A percentile compares a stretch with the other conserved stretches of the same genome.
These are phyloP conservation scores for Hypomesus transpacificus DNA, from an alignment of 2,113 vertebrate species.

Conservation along the genomic window DNA sequence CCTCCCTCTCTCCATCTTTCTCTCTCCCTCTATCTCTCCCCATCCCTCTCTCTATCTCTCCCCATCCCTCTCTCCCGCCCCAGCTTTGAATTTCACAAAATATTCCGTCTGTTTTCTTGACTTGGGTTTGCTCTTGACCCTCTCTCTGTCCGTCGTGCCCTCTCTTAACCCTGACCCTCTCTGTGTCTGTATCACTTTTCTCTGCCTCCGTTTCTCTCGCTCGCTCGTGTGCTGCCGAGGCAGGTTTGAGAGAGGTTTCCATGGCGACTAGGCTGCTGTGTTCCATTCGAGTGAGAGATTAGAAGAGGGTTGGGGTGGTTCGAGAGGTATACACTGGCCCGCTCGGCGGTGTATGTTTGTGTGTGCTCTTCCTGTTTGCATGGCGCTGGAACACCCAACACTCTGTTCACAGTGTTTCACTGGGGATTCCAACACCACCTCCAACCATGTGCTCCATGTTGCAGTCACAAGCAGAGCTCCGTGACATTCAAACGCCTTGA, in stretches of 20 bases:
- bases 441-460: background rate
- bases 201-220: background rate
- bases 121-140: too few species aligned
- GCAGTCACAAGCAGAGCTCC: background rate
- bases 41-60: background rate
- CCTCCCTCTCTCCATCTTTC: background rate
- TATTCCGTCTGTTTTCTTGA: too few species aligned
- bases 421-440: background rate
- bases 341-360: background rate
- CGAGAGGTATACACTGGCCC: background rate
- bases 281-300: conserved; percentile 24
- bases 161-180: background rate
- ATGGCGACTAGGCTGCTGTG: conserved; percentile 48
- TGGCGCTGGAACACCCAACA: background rate
- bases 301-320: background rate
- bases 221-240: conserved; percentile 29
- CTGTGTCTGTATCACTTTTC: background rate
- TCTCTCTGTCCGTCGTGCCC: background rate
- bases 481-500: background rate
- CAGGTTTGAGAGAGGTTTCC: conserved; percentile 43
- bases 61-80: background rate
- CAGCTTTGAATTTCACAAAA: too few species aligned
- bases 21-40: background rate
- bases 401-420: background rate
- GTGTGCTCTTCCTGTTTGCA: background rate